Conservation (phyloP, 2,113 vertebrate genomes). For the Cyanoderma ruficeps region DNA sequence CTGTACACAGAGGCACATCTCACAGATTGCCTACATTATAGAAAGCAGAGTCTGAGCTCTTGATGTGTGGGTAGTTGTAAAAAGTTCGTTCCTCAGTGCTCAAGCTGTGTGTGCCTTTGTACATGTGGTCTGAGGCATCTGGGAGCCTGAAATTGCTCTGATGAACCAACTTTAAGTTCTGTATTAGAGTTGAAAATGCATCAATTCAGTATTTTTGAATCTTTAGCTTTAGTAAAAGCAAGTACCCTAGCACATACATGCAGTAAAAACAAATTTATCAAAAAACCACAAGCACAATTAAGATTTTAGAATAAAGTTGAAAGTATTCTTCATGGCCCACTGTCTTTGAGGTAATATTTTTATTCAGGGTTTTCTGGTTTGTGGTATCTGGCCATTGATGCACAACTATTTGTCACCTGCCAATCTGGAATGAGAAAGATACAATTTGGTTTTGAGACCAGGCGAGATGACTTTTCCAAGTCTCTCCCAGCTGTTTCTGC, state of each 20-base stretch:
- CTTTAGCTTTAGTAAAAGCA: neutral
- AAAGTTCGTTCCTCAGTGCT: neutral
- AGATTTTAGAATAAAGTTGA: neutral
- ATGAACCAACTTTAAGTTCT: neutral
- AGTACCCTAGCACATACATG: neutral
- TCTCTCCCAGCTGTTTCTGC: neutral
- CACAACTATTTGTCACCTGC: neutral
- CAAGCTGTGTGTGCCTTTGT: neutral
- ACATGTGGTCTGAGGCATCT: neutral
- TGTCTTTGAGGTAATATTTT: neutral
- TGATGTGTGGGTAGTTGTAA: neutral
- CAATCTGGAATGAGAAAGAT: neutral
- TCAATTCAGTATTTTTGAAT: neutral
- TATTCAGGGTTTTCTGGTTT: neutral
- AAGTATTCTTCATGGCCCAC: neutral
- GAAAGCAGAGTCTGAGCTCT: neutral
- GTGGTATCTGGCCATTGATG: neutral
- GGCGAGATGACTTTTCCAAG: neutral
- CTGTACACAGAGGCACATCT: neutral
- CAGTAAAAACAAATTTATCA: neutral
- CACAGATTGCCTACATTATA: fast-evolving
- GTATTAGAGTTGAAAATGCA: neutral
- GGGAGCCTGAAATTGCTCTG: neutral
- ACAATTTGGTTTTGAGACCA: neutral
- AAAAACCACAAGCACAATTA: neutral